phyloP scores from a whole-genome alignment of 2,113 vertebrate species.

The Centropus bengalensis region DNA sequence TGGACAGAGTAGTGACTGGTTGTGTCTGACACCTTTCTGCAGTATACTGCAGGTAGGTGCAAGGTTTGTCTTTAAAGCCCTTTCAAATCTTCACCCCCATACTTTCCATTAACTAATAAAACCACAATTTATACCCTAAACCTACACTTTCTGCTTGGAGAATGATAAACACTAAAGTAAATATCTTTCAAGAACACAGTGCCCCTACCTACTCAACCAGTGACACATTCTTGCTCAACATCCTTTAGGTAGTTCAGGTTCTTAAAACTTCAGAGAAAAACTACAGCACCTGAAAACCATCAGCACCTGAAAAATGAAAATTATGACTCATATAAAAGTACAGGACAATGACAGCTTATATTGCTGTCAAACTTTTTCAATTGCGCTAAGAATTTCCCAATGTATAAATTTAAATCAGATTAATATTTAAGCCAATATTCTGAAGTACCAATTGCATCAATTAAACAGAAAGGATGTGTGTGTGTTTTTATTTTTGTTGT shows the following conservation, averaged over 20 bases:
- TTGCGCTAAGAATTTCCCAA: not conserved
- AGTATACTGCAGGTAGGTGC: not conserved
- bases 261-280: conserved; percentile 1
- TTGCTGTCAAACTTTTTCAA: conserved; percentile 1
- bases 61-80: not conserved
- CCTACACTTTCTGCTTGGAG: not conserved
- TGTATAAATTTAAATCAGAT: conserved; percentile 12
- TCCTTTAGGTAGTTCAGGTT: not conserved
- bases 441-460: not conserved
- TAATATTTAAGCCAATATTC: conserved; percentile 41
- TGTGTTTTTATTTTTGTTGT: conserved; percentile 24
- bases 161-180: not conserved
- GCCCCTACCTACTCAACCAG: not conserved
- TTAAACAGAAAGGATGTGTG: not conserved
- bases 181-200: not conserved
- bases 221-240: not conserved
- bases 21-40: not conserved
- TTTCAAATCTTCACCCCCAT: not conserved
- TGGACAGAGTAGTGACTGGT: not conserved
- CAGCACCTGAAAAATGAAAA: conserved; percentile 7
- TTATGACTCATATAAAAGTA: not conserved
- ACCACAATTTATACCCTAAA: not conserved
- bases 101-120: not conserved
- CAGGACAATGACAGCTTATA: not conserved
- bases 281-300: too few species aligned